Conservation (phyloP, 2,888 invertebrate genomes). For the Hirtodrosophila duncani region DNA sequence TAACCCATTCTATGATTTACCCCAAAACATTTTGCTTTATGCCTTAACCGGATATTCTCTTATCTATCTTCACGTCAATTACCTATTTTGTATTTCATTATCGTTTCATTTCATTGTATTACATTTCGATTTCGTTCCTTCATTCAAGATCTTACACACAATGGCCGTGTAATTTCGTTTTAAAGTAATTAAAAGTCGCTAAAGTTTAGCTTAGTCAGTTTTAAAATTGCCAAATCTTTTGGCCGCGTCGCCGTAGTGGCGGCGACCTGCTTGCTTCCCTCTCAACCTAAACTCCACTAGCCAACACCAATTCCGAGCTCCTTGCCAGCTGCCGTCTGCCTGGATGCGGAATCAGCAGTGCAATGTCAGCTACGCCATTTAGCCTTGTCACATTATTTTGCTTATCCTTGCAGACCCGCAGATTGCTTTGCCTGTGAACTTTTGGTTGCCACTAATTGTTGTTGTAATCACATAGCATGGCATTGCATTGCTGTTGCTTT, state of each 20-base stretch:
- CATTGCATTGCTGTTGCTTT: too few species aligned
- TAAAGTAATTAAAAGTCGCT: conserved; percentile 55
- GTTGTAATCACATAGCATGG: conserved; percentile 68
- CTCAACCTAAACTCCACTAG: too few species aligned
- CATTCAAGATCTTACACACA: too few species aligned
- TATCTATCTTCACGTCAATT: background rate
- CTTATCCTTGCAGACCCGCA: conserved; percentile 46
- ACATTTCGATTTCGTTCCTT: too few species aligned
- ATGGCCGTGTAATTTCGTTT: conserved; percentile 26
- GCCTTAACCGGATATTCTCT: too few species aligned
- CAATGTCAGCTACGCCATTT: conserved; percentile 68
- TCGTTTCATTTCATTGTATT: too few species aligned
- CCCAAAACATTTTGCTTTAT: too few species aligned
- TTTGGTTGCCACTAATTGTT: conserved; percentile 53
- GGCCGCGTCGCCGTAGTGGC: conserved; percentile 27
- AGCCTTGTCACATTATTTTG: conserved; percentile 71
- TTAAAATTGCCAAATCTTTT: conserved; percentile 35
- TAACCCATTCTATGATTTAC: too few species aligned
- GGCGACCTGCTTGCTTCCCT: conserved; percentile 20
- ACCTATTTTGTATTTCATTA: background rate
- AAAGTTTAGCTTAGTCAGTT: conserved; percentile 50
- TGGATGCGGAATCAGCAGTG: conserved; percentile 30
- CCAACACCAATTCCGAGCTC: too few species aligned
- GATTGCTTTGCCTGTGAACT: conserved; percentile 13
- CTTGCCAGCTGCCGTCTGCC: conserved; percentile 9